Evolutionary conservation across 2,888 invertebrate species (phyloP), one percentile per base, ranked within the genome.

Genomic region (Gymnoscelis rufifasciata): DNA sequence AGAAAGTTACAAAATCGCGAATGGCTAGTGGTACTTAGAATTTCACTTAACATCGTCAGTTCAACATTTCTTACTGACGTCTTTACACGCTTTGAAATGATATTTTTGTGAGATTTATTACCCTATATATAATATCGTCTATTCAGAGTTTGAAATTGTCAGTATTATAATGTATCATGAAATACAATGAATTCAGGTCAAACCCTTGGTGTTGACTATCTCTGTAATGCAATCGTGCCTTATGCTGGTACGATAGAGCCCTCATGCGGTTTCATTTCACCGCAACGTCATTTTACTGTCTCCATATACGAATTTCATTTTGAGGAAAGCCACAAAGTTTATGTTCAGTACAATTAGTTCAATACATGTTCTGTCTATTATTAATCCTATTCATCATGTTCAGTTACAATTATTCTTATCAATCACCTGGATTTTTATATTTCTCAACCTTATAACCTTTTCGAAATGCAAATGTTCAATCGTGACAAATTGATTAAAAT

Each of bases 401-500:
- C 43, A 48, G 50, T 39, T 43, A 47, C 46, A 51, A 40, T 39
- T 41, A 44, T 47, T 49, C 31, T 54, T 45, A 41, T 56, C 56
- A 56, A 56, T 62, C 56, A 59, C 76, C 73, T 71, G 69, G 70
- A 69, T 57, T 70, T 68, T 66, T 68, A 59, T 60, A 19, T 69
- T 53, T 63, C 51, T 62, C 47, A 50, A 66, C 59, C 60, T 68
- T n/a, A 52, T 73, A 71, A 78, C 77, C 74, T 78, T 68, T 71
- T 55, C 49, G 57, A 62, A 62, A 67, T 67, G 64, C 66, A 60
- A 68, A 67, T 71, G 74, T 74, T 69, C 70, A 71, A 72, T 83
- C 84, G 80, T 82, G 82, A 83, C 80, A 78, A 73, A 78, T 76
- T 64, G 64, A 76, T 78, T 69, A 74, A 77, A 74, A 72, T 68